Evolutionary conservation across 2,113 vertebrate species (phyloP), one percentile per base, ranked within the genome.

Genomic region (Donacobius atricapilla): DNA sequence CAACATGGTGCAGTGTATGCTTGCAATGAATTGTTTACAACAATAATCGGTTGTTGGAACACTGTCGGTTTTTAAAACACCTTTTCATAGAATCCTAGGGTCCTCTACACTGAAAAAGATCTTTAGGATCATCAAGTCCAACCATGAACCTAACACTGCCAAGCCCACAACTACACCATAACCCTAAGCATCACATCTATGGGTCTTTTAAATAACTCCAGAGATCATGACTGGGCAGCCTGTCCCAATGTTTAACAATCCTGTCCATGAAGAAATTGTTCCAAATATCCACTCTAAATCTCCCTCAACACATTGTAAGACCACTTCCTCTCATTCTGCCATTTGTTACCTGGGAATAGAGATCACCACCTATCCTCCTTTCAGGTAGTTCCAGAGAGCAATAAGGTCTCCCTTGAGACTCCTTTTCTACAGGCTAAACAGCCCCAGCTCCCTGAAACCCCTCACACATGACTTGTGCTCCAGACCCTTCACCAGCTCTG

Each of bases 331-430:
- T 70, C 4, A 3, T 48, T 28, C 13, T 44, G 15, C 31, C 6
- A 5, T 13, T 64, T 53, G 2, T 8, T 40, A 40, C 7, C 13
- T 54, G 21, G 21, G 13, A 84, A 17, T 76, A 81, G 27, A 54
- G 17, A 54, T 15, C 4, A 40, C 44, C 13, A 10, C 1, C 5
- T 24, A 88, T 6, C 28, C 6, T 60, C 31, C 25, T 85, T 44
- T 71, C 21, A 19, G 2, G 7, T 13, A 30, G 21, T 1, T 71
- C 11, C 16, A 61, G 40, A 20, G 4, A 45, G 6, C 0, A 0
- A 9, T 45, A 11, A 44, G 15, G 35, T 70, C 33, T 50, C 13
- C 35, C 15, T 8, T 19, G 13, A 71, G 37, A 33, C 13, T 70
- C 31, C 17, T 68, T 3, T 87, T 69, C 35, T 39, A 17, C 57